Conservation (phyloP, 2,113 vertebrate genomes). For the Mesitornis unicolor region DNA sequence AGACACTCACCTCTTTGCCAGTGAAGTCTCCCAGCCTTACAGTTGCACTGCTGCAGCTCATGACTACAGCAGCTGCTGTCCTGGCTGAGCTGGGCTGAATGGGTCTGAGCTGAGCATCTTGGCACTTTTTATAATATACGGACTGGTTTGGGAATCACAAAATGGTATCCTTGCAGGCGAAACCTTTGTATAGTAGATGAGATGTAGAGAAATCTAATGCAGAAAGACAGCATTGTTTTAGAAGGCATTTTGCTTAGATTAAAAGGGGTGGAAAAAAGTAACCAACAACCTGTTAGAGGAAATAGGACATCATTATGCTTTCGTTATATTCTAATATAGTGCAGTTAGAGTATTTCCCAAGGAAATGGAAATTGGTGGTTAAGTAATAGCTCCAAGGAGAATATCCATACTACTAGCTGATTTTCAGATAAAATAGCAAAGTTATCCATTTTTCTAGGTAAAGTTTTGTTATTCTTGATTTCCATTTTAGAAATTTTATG, state of each 20-base stretch:
- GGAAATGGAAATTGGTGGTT: background rate
- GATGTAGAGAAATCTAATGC: background rate
- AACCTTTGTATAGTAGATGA: background rate
- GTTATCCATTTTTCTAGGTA: background rate
- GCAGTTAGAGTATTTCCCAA: background rate
- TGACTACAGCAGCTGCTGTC: background rate
- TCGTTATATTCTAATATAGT: background rate
- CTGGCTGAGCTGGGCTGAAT: background rate
- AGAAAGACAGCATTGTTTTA: background rate
- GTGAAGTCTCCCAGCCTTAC: accelerated
- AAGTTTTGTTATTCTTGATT: background rate
- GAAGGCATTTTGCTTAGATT: background rate
- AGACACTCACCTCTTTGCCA: background rate
- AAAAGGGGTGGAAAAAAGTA: background rate
- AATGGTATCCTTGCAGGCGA: background rate
- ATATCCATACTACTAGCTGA: background rate
- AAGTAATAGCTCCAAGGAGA: background rate
- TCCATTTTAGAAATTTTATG: background rate
- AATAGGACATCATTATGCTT: background rate
- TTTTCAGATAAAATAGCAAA: background rate
- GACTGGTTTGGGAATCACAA: background rate
- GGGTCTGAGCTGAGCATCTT: background rate
- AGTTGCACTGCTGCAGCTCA: background rate
- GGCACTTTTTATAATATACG: background rate
- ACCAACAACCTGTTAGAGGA: background rate